A percentile compares a stretch with the other conserved stretches of the same genome.
phyloP scores from a whole-genome alignment of 2,113 vertebrate genomes.

The Chionomys nivalis region DNA sequence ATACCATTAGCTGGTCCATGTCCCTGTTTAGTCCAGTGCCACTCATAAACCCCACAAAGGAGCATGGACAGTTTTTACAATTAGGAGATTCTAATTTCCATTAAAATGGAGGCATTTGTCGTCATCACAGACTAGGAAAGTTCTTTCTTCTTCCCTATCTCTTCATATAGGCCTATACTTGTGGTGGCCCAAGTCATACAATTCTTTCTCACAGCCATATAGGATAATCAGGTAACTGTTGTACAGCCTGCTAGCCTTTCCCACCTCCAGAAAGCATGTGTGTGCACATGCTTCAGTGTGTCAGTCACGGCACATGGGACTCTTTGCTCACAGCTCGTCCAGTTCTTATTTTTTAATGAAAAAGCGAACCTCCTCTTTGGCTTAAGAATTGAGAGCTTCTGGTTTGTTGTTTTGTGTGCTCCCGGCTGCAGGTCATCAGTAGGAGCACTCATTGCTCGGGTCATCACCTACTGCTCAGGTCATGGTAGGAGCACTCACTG shows the following conservation, averaged over 20 bases:
- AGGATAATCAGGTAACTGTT: slow-evolving; percentile 26
- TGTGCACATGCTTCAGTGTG: background rate
- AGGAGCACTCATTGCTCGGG: background rate
- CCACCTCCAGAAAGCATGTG: background rate
- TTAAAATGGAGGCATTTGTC: background rate
- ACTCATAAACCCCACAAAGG: background rate
- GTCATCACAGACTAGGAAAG: background rate
- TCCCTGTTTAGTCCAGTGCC: background rate
- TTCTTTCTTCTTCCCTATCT: slow-evolving; percentile 8
- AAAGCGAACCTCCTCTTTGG: background rate
- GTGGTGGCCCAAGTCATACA: background rate
- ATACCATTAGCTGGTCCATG: background rate
- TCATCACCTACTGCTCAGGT: background rate
- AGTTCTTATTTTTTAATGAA: slow-evolving; percentile 59
- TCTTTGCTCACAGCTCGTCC: slow-evolving; percentile 4
- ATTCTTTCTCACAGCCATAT: slow-evolving; percentile 14
- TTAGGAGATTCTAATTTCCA: slow-evolving; percentile 3
- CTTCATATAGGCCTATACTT: background rate
- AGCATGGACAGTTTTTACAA: slow-evolving; percentile 25
- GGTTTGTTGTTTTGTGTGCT: slow-evolving; percentile 34
- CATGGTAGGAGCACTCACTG: background rate
- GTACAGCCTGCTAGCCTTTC: background rate
- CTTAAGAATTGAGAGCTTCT: slow-evolving; percentile 25
- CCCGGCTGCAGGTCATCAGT: background rate
- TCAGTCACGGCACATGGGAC: slow-evolving; percentile 5